Base-by-base conservation (phyloP, 2,797 vertebrate species). In the Notamacropus eugenii region DNA sequence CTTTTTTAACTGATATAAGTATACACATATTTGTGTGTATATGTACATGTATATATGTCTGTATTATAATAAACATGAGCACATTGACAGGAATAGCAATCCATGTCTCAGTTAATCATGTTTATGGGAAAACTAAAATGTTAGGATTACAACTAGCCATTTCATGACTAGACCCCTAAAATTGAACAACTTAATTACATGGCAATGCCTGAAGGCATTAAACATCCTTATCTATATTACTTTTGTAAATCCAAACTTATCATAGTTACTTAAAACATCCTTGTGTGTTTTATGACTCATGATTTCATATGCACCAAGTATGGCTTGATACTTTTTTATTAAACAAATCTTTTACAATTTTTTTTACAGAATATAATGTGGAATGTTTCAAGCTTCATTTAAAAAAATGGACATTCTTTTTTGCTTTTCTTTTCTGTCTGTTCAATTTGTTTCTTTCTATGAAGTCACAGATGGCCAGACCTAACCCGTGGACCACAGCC, bases 371-470 rank as follows among this genome's bases (percentile, higher is more conserved):
- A 40, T 87, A 87, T 46, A 87, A 46, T 46, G 11, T 46, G 40
- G 40, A 87, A 87, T 27, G 22, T 87, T 87, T 87, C 74, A 87
- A 87, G 24, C 74, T 87, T 50, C 74, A 50, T 87, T 87, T 46
- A 0, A n/a, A 87, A 87, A 87, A 87, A 87, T 46, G 74, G 40
- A 87, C 74, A 87, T 87, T 50, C 74, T 87, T 87, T 59, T 56
- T 93, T 93, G n/a, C 59, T 87, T 92, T 91, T 56, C 91, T 90
- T 74, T 92, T 14, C 57, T 67, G 31, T 74, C 46, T 55, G 59
- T 50, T 87, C 55, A 90, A 50, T 93, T 93, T 95, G 74, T 57
- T 24, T 95, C 92, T 91, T 55, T 52, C 55, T 95, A 91, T 93
- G 67, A 95, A 90, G 59, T 58, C 55, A 96, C 56, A 92, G n/a